Percentiles rank a stretch among this genome's conserved stretches.
phyloP scores from a whole-genome alignment of 1,140 invertebrate genomes.

The Tribolium madens region DNA sequence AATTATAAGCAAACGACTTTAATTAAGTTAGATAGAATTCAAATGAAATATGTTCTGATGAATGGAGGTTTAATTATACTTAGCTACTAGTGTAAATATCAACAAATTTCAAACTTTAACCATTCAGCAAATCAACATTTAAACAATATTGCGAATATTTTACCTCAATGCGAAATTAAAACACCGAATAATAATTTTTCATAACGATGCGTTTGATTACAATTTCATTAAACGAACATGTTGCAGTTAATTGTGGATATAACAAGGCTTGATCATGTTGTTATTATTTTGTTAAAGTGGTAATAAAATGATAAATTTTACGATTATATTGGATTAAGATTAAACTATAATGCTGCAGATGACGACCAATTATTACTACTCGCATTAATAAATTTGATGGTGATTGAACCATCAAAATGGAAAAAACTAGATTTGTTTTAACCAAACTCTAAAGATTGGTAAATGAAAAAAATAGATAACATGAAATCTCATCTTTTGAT shows the following conservation, averaged over 20 bases:
- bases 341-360: background rate
- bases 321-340: constrained; percentile 7
- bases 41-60: background rate
- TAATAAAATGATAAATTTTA: constrained; percentile 11
- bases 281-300: background rate
- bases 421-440: background rate
- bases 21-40: background rate
- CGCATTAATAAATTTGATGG: background rate
- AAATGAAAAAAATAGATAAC: background rate
- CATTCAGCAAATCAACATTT: background rate
- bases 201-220: background rate
- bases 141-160: background rate
- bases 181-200: background rate
- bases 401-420: background rate
- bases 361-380: background rate
- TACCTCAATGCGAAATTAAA: background rate
- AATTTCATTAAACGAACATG: background rate
- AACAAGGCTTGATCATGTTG: background rate
- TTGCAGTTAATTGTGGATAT: background rate
- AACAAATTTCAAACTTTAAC: background rate
- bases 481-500: background rate
- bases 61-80: background rate
- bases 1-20: background rate
- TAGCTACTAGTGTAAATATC: background rate
- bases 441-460: background rate